A percentile compares a stretch with the other conserved stretches of the same genome.
Evolutionary conservation across 2,888 invertebrate species (phyloP).

Genomic region (Synergus japonicus): DNA sequence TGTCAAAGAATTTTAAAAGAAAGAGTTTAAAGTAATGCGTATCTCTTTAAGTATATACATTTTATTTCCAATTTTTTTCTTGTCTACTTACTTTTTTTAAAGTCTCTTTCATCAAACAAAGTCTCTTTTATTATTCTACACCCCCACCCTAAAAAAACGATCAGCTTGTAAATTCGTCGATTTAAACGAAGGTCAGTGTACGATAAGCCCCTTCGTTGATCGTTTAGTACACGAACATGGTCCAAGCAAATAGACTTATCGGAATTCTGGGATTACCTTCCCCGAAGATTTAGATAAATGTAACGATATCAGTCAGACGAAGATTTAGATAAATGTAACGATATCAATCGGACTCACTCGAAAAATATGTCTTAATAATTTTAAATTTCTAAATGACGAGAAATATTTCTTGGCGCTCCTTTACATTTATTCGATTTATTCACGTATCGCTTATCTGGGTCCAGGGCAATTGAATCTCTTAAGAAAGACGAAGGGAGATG

Average conservation of each 20-base stretch:
- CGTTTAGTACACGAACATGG: background rate
- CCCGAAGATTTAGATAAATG: background rate
- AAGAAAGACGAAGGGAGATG: background rate
- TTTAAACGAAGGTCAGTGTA: background rate
- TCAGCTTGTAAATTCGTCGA: background rate
- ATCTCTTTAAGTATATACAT: too few relatives aligned
- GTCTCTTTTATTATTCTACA: background rate
- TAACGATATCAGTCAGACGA: background rate
- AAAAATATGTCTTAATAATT: background rate
- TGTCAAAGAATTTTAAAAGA: too few relatives aligned
- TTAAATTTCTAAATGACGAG: background rate
- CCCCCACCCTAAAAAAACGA: background rate
- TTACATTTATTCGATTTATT: background rate
- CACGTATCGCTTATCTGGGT: background rate
- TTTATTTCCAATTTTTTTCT: too few relatives aligned
- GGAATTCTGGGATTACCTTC: conserved; percentile 1
- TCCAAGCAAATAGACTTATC: conserved; percentile 4
- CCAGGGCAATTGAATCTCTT: background rate
- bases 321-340: conserved; percentile 5
- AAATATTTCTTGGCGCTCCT: background rate
- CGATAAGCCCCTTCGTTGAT: conserved; percentile 3
- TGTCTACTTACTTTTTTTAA: background rate
- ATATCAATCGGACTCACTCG: background rate
- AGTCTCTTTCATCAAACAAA: background rate
- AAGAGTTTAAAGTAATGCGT: too few relatives aligned